Conservation (phyloP, 2,797 vertebrate genomes). For the Chelon labrosus region DNA sequence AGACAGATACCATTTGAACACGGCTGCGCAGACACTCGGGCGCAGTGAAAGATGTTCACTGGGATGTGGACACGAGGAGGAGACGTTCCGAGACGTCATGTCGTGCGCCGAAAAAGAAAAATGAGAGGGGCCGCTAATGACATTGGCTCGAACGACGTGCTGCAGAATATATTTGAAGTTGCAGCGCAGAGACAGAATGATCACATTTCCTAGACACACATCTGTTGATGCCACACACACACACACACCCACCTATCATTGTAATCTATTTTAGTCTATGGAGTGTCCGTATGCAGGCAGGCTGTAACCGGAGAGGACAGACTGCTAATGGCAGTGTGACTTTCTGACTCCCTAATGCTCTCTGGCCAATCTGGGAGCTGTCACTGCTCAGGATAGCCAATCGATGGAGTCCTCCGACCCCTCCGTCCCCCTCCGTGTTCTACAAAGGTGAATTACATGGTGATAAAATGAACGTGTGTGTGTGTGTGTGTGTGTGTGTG, state of each 20-base stretch:
- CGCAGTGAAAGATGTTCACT: neutral
- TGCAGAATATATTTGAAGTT: constrained; percentile 28
- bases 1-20: neutral
- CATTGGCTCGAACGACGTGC: constrained; percentile 12
- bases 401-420: constrained; percentile 72
- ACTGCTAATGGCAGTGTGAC: constrained; percentile 75
- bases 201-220: constrained; percentile 31
- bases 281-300: constrained; percentile 41
- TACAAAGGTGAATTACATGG: constrained; percentile 72
- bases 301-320: constrained; percentile 76
- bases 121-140: neutral
- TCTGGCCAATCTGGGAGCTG: constrained; percentile 78
- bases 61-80: neutral
- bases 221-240: neutral
- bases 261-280: constrained; percentile 59
- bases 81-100: neutral
- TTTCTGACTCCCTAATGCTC: constrained; percentile 76
- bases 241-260: constrained; percentile 38
- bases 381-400: constrained; percentile 71
- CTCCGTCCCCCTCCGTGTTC: constrained; percentile 65
- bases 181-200: constrained; percentile 25
- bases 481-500: neutral
- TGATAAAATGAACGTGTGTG: constrained; percentile 48
- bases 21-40: neutral
- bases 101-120: constrained; percentile 5